phyloP scores from a whole-genome alignment of 2,888 invertebrate species.

The Allygus modestus region DNA sequence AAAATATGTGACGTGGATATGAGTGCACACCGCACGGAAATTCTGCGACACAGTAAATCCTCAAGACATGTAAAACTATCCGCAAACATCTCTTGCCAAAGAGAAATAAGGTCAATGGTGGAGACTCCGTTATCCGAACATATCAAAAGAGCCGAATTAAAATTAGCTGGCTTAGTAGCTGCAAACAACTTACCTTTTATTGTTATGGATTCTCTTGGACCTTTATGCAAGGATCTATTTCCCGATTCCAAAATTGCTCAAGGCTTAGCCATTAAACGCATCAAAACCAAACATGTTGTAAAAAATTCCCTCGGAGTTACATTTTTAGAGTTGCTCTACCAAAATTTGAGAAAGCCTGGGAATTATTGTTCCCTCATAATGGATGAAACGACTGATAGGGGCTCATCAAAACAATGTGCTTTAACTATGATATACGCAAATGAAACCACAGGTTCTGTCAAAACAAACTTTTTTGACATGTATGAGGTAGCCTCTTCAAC shows the following conservation, averaged over 20 bases:
- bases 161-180: conserved; percentile 20
- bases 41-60: not conserved
- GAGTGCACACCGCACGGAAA: not conserved
- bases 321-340: conserved; percentile 27
- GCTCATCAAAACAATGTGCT: conserved; percentile 43
- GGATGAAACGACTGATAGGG: conserved; percentile 42
- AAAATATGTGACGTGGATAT: not conserved
- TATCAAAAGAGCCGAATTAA: conserved; percentile 18
- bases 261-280: conserved; percentile 16
- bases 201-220: conserved; percentile 24
- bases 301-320: conserved; percentile 44
- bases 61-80: not conserved
- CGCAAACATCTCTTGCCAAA: not conserved
- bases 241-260: conserved; percentile 38
- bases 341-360: conserved; percentile 16
- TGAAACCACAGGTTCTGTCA: not conserved
- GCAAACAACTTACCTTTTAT: conserved; percentile 21
- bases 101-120: not conserved
- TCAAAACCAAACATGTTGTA: conserved; percentile 31
- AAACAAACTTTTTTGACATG: conserved; percentile 34
- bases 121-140: conserved; percentile 8
- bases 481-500: conserved; percentile 28
- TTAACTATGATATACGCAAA: conserved; percentile 7
- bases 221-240: conserved; percentile 27
- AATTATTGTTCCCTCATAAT: conserved; percentile 34